Evolutionary conservation across 2,888 invertebrate species (phyloP).

Genomic region (Lithophane ornitopus): DNA sequence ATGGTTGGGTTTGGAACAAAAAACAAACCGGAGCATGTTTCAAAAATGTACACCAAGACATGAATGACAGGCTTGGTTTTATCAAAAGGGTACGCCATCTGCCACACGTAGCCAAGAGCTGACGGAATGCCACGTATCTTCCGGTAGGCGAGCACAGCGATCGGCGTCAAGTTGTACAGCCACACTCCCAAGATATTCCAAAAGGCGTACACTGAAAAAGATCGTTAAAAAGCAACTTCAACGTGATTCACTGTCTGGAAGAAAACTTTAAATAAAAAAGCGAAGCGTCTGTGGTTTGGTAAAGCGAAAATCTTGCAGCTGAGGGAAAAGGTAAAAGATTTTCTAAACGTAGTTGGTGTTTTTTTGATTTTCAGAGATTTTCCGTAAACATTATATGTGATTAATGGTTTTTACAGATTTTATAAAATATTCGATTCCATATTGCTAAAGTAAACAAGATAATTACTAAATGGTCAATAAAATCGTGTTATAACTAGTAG

Average conservation of each 20-base stretch:
- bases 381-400: no score
- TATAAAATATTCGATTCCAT: not conserved
- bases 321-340: slow-evolving; percentile 11
- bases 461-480: not conserved
- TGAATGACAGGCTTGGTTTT: slow-evolving; percentile 80
- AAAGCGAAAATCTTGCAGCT: slow-evolving; percentile 12
- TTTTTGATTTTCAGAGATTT: slow-evolving; percentile 16
- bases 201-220: slow-evolving; percentile 80
- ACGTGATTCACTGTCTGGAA: slow-evolving; percentile 2
- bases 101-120: slow-evolving; percentile 80
- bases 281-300: slow-evolving; percentile 2
- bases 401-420: not conserved
- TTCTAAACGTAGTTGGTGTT: not conserved
- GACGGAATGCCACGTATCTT: slow-evolving; percentile 72
- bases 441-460: not conserved
- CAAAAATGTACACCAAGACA: slow-evolving; percentile 77
- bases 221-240: slow-evolving; percentile 39
- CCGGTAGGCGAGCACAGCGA: slow-evolving; percentile 75
- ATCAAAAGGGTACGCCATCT: slow-evolving; percentile 83
- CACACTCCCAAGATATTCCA: slow-evolving; percentile 80
- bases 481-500: not conserved
- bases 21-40: slow-evolving; percentile 78
- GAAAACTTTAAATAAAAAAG: slow-evolving; percentile 22
- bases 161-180: slow-evolving; percentile 80
- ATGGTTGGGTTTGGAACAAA: no score